A percentile compares a stretch with the other conserved stretches of the same genome.
Evolutionary conservation across 2,888 invertebrate genomes (phyloP).

Genomic region (Boloria selene): DNA sequence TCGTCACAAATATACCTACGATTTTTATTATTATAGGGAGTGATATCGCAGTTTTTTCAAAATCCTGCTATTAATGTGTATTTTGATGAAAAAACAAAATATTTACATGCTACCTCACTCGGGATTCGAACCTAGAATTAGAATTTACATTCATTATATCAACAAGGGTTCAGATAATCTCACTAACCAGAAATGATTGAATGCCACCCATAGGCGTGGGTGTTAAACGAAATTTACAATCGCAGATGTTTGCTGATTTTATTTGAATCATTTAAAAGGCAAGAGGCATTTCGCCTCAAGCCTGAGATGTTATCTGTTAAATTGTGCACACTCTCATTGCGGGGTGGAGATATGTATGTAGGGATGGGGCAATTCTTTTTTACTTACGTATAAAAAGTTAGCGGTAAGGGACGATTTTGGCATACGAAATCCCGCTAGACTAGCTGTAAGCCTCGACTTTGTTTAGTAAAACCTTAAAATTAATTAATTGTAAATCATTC

Average conservation of each 20-base stretch:
- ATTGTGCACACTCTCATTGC: constrained; percentile 62
- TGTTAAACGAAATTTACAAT: constrained; percentile 64
- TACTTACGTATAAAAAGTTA: not conserved
- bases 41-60: no score
- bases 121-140: not conserved
- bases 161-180: constrained; percentile 1
- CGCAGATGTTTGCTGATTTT: constrained; percentile 69
- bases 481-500: no score
- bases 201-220: constrained; percentile 11
- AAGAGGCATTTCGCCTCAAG: constrained; percentile 58
- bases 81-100: no score
- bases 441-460: no score
- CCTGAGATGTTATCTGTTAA: constrained; percentile 66
- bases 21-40: no score
- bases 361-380: constrained; percentile 43
- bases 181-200: constrained; percentile 5
- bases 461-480: no score
- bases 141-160: not conserved
- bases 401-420: not conserved
- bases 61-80: no score
- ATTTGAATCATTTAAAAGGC: constrained; percentile 70
- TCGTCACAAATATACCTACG: no score
- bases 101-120: not conserved
- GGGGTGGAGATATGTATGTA: constrained; percentile 37
- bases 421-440: not conserved